phyloP scores from a whole-genome alignment of 2,797 vertebrate genomes.

The Phalanger gymnotis region DNA sequence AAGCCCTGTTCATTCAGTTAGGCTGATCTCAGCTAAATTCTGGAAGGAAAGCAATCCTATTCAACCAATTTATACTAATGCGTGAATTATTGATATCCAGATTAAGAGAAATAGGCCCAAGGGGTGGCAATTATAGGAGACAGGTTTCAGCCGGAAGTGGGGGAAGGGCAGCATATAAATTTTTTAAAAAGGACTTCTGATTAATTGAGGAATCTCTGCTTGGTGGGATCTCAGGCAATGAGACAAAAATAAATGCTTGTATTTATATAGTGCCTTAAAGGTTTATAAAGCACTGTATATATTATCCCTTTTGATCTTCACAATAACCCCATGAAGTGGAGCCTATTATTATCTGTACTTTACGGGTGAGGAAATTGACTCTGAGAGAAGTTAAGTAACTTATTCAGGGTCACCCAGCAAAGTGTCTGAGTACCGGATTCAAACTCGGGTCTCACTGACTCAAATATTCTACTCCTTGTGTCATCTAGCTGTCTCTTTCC shows the following conservation, averaged over 20 bases:
- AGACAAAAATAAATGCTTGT: conserved; percentile 24
- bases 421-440: background rate
- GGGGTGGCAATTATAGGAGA: background rate
- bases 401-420: background rate
- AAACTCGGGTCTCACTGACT: background rate
- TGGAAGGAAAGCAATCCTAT: conserved; percentile 44
- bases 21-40: background rate
- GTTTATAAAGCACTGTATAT: background rate
- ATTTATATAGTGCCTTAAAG: background rate
- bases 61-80: background rate
- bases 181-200: conserved; percentile 48
- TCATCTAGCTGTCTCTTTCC: background rate
- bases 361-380: background rate
- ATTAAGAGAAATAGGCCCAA: background rate
- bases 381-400: background rate
- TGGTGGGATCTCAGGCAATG: conserved; percentile 35
- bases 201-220: conserved; percentile 16
- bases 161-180: conserved; percentile 15
- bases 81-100: conserved; percentile 18
- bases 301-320: background rate
- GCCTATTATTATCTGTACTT: background rate
- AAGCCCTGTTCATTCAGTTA: background rate
- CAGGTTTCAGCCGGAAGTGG: background rate
- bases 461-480: background rate
- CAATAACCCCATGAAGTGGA: background rate